phyloP scores from a whole-genome alignment of 2,113 vertebrate genomes.

The Argyrosomus japonicus region DNA sequence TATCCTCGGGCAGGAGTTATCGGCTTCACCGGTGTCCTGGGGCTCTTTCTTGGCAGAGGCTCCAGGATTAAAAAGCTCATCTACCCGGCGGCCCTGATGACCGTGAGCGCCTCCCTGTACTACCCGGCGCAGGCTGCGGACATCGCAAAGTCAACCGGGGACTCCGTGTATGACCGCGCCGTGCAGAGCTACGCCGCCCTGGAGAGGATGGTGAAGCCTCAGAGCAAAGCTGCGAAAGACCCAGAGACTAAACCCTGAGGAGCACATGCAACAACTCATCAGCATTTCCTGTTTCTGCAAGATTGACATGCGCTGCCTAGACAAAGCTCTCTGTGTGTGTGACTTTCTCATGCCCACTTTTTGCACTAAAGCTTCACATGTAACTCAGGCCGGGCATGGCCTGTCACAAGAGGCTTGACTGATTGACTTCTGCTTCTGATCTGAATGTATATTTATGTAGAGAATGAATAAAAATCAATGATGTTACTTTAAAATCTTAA shows the following conservation, averaged over 20 bases:
- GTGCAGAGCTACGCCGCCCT: conserved; percentile 74
- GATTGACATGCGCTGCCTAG: neutral
- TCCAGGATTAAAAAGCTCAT: conserved; percentile 90
- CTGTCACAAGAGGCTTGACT: conserved; percentile 13
- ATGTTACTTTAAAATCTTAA: conserved; percentile 10
- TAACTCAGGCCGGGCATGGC: conserved; percentile 62
- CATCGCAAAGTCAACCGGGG: conserved; percentile 82
- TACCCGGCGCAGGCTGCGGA: conserved; percentile 89
- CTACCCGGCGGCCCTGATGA: conserved; percentile 88
- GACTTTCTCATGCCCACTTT: conserved; percentile 47
- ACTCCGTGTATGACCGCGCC: conserved; percentile 72
- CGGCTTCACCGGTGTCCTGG: conserved; percentile 90
- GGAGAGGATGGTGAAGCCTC: conserved; percentile 70
- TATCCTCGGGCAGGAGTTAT: conserved; percentile 95
- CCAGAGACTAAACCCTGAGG: neutral
- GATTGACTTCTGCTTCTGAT: conserved; percentile 12
- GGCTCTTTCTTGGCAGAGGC: conserved; percentile 91
- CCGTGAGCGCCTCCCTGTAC: conserved; percentile 88
- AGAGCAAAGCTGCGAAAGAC: neutral
- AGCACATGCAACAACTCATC: neutral
- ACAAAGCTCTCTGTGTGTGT: neutral
- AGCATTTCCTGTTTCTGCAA: conserved; percentile 2
- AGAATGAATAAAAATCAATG: conserved; percentile 15
- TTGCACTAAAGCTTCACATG: conserved; percentile 62
- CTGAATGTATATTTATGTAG: conserved; percentile 74